A percentile compares a stretch with the other conserved stretches of the same genome.
These are phyloP conservation scores for Lemur catta DNA, from an alignment of 2,797 vertebrate species.

Conservation along the genomic window DNA sequence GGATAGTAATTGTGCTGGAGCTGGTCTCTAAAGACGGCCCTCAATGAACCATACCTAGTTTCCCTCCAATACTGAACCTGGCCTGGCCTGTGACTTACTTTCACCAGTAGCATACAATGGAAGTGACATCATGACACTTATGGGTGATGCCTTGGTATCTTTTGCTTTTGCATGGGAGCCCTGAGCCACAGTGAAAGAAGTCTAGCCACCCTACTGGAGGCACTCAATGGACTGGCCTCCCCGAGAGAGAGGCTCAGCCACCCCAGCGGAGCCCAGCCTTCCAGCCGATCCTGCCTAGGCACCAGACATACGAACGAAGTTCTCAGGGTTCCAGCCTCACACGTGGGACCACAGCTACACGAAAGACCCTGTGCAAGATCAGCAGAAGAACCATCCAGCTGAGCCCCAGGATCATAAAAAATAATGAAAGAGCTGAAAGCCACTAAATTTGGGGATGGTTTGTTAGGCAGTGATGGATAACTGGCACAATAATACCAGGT, in stretches of 20 bases:
- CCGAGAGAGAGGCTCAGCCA: background rate
- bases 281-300: background rate
- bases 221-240: background rate
- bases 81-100: background rate
- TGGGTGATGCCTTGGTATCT: background rate
- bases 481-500: background rate
- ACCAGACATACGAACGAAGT: background rate
- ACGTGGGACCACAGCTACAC: too few relatives aligned
- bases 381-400: background rate
- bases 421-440: background rate
- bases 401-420: background rate
- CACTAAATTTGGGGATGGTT: background rate
- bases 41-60: background rate
- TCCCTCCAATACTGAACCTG: background rate
- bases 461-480: background rate
- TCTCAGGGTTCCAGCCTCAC: background rate
- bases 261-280: background rate
- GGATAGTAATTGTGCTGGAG: background rate
- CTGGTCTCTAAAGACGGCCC: background rate
- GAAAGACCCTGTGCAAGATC: background rate
- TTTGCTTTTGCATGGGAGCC: background rate
- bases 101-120: background rate
- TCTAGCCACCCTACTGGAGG: background rate
- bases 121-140: background rate
- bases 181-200: background rate